Evolutionary conservation across 1,140 invertebrate genomes (phyloP).

Genomic region (Drosophila lowei): DNA sequence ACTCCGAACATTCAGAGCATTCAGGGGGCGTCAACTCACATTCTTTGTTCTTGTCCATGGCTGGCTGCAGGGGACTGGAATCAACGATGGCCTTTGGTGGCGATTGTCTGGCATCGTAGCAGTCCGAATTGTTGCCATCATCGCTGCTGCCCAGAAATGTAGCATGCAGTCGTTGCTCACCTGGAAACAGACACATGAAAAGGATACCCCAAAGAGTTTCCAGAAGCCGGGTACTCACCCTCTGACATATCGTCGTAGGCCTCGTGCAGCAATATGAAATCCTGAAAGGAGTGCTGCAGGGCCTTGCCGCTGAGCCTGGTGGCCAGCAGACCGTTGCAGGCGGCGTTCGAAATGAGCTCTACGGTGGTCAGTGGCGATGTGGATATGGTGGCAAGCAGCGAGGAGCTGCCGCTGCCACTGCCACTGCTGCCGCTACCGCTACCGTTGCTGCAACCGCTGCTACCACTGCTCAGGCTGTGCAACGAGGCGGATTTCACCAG

Average conservation of each 20-base stretch:
- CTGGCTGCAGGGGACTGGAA: constrained; percentile 94
- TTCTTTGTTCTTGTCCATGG: constrained; percentile 98
- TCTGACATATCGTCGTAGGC: constrained; percentile 86
- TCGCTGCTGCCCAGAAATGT: constrained; percentile 80
- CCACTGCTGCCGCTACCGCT: constrained; percentile 44
- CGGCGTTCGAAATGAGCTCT: constrained; percentile 73
- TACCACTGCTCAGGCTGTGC: constrained; percentile 73
- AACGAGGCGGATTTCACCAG: constrained; percentile 74
- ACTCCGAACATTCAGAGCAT: background rate
- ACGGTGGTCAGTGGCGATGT: constrained; percentile 75
- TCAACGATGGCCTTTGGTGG: constrained; percentile 96
- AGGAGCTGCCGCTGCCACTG: constrained; percentile 59
- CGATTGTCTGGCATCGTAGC: constrained; percentile 85
- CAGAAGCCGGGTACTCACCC: constrained; percentile 78
- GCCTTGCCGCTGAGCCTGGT: constrained; percentile 72
- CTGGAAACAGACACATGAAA: constrained; percentile 19
- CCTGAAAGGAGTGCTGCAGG: constrained; percentile 78
- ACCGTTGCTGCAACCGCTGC: constrained; percentile 44
- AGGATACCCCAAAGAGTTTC: background rate
- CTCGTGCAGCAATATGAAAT: constrained; percentile 77
- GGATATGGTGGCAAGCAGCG: constrained; percentile 80
- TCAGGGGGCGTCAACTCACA: constrained; percentile 88
- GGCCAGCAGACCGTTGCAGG: constrained; percentile 75
- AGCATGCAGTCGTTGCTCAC: constrained; percentile 78
- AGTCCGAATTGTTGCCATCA: constrained; percentile 81